Percentiles rank a stretch among this genome's conserved stretches.
phyloP scores from a whole-genome alignment of 2,113 vertebrate species.

The Ptilorrhoa leucosticta region DNA sequence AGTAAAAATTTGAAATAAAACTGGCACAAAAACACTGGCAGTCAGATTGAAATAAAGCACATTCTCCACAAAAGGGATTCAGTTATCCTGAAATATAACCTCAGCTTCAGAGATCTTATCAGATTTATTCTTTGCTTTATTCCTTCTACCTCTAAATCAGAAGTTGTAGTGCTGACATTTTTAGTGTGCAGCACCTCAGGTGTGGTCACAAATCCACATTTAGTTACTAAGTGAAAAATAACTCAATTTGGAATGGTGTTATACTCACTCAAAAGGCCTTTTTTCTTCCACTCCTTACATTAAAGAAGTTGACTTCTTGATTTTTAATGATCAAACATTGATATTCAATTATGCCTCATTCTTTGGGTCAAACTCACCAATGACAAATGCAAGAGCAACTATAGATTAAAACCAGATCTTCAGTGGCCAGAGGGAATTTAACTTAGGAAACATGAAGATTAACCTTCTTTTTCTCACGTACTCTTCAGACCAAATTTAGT shows the following conservation, averaged over 20 bases:
- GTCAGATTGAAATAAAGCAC: not conserved
- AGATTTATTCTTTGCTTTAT: not conserved
- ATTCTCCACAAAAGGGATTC: not conserved
- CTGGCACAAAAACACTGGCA: not conserved
- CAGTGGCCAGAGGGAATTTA: not conserved
- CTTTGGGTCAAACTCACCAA: not conserved
- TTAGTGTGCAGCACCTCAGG: not conserved
- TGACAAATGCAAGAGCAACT: not conserved
- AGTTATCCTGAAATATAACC: not conserved
- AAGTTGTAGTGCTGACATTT: not conserved
- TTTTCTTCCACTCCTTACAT: not conserved
- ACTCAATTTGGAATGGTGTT: not conserved
- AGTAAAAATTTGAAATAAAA: not conserved
- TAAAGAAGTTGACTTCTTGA: not conserved
- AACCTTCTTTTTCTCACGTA: not conserved
- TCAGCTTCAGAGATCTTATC: not conserved
- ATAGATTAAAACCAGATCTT: not conserved
- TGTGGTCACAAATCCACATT: not conserved
- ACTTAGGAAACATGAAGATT: not conserved
- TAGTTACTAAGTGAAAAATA: not conserved
- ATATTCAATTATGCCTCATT: not conserved
- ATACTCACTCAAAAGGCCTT: not conserved
- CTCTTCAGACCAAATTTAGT: not conserved
- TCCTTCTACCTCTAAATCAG: not conserved
- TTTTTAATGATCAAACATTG: not conserved